Evolutionary conservation across 2,797 vertebrate genomes (phyloP).

Genomic region (Leontocebus nigricollis): DNA sequence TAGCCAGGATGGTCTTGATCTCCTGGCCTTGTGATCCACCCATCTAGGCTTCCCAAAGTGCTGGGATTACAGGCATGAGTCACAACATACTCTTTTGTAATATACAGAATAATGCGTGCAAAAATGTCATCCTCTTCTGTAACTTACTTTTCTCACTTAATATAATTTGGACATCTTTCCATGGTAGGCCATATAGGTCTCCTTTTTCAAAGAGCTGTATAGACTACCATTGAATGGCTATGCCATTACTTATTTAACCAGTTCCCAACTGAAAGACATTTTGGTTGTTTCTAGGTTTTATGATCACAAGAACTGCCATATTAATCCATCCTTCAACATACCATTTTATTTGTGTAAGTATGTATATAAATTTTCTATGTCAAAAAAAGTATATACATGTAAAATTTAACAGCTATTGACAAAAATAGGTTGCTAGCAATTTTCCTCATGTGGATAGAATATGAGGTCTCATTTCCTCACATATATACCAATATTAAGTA

Average conservation of each 20-base stretch:
- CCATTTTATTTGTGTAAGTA: background rate
- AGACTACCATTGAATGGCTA: background rate
- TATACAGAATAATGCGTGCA: background rate
- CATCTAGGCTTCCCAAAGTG: background rate
- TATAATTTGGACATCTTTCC: background rate
- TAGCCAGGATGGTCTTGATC: background rate
- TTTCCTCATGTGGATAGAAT: background rate
- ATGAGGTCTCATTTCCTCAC: background rate
- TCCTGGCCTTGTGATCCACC: background rate
- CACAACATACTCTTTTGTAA: background rate
- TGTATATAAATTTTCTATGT: background rate
- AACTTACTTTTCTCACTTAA: background rate
- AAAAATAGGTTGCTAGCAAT: background rate
- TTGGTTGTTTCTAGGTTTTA: background rate
- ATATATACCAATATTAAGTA: background rate
- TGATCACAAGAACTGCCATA: background rate
- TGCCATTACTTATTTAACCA: background rate
- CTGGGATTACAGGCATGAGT: background rate
- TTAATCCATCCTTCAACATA: background rate
- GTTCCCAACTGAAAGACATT: background rate
- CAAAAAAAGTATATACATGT: background rate
- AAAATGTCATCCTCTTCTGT: background rate
- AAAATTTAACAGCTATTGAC: slow-evolving; percentile 23
- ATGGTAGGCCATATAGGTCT: background rate
- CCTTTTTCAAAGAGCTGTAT: background rate